Base-by-base conservation (phyloP, 2,888 invertebrate genomes). In the Conops quadrifasciatus region DNA sequence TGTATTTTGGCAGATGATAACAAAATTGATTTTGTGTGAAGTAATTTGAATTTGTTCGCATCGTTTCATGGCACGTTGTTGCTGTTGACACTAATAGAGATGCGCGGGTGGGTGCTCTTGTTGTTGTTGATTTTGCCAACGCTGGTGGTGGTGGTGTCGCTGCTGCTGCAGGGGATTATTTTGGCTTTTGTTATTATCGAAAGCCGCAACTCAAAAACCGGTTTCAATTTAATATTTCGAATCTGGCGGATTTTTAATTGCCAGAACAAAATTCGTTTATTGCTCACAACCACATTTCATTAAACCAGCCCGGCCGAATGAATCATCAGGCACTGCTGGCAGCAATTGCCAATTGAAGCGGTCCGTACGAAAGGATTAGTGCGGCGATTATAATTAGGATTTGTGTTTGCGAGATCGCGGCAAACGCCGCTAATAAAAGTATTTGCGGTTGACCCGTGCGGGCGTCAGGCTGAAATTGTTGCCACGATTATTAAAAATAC, bases 231-330 rank as follows among this genome's bases (percentile, higher is more conserved):
- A 60, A 60, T 47, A 67, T 60, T 68, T 68, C 60, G 24, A 59
- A 68, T 68, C 59, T n/a, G n/a, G 60, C 19, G 68, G 60, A 68
- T 26, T 68, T 68, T 68, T 68, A 68, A 68, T 68, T 68, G 68
- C 51, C 47, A 59, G 30, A 68, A 11, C 49, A 28, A 60, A 68
- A 68, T 68, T 26, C 68, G 59, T 60, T 68, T 60, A 68, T 60
- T 60, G 60, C 60, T 47, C 30, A n/a, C n/a, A 51, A 68, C 68
- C 68, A 49, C 68, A 68, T 68, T 68, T 60, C 49, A 60, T 68
- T 68, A 68, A 30, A 60, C 36, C 36, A 36, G 36, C 30, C 19
- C 9, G 24, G 45, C 7, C 24, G 58, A 58, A 49, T 19, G 16
- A 26, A n/a, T 30, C 5, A 2, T 5, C 3, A 64, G 13, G 26